Evolutionary conservation across 1,140 invertebrate genomes (phyloP), one percentile per base, ranked within the genome.

Genomic region (Lucilia sericata): DNA sequence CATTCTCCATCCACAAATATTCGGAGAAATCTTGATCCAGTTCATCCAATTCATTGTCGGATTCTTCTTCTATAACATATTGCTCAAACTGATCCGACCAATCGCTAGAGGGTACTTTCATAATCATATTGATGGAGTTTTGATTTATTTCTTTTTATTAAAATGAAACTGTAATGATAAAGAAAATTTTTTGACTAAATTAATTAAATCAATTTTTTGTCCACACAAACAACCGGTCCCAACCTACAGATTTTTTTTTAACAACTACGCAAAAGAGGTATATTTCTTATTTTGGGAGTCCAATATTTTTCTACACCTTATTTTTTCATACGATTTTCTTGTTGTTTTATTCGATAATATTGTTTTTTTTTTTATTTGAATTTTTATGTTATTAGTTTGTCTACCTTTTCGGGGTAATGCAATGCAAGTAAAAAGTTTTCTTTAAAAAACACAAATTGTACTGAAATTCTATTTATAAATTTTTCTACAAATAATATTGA

Each of bases 1-100:
- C 95, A 88, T 97, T 95, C 89, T 97, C 96, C 96, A 97, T 97
- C 96, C 96, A 97, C 92, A 97, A 93, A 87, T 96, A 97, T 86
- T 97, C 96, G 0, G 95, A 95, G 91, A 97, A 97, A 91, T 97
- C 96, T 80, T 93, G 94, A 82, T 91, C 88, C 10, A 80, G 21
- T 84, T 91, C 89, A 85, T 91, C 90, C 60, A 89, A 85, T 86
- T 94, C 93, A 60, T 91, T 91, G 25, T 92, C 90, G n/a, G 92
- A 91, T 81, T 93, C 92, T 82, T 93, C 92, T 14, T 92, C 91
- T 74, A 94, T 93, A 25, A 90, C 87, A 80, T 90, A 85, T 82
- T 89, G 88, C 85, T 90, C 88, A 80, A 90, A 88, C 88, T 90
- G 89, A 85, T 90, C 89, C 83, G 89, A 88, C 89, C 89, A 90